phyloP scores from a whole-genome alignment of 2,113 vertebrate genomes.

The Cyphomyrus plagiostoma region DNA sequence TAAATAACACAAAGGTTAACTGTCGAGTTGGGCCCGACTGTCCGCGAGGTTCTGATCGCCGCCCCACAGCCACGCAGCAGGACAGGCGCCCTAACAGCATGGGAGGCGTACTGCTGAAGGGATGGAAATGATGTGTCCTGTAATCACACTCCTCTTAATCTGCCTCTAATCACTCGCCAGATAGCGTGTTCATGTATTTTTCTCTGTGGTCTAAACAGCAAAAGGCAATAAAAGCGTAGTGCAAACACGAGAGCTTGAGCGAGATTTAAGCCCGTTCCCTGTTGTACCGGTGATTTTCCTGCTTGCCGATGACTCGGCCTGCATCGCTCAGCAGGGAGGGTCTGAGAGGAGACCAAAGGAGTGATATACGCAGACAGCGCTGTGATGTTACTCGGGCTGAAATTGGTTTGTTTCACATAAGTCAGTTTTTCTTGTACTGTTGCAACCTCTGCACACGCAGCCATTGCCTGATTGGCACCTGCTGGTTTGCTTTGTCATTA shows the following conservation, averaged over 20 bases:
- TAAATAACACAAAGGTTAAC: conserved; percentile 56
- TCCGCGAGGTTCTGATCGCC: too few relatives aligned
- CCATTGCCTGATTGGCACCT: not conserved
- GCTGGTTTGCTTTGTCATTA: not conserved
- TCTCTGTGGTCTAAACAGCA: not conserved
- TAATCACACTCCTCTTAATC: not conserved
- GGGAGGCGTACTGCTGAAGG: not conserved
- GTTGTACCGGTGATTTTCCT: not conserved
- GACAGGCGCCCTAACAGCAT: not conserved
- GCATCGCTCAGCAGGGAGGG: not conserved
- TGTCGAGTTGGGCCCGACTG: too few relatives aligned
- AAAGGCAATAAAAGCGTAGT: not conserved
- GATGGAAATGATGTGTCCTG: not conserved
- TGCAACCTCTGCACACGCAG: not conserved
- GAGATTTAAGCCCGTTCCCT: not conserved
- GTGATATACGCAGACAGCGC: not conserved
- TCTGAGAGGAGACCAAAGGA: not conserved
- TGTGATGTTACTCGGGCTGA: not conserved
- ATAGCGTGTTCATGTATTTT: not conserved
- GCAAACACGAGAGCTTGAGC: not conserved
- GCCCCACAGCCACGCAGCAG: not conserved
- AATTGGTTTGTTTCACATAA: not conserved
- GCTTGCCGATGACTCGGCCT: not conserved
- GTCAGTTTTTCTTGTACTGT: not conserved
- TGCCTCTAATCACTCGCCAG: not conserved